A percentile compares a stretch with the other conserved stretches of the same genome.
Evolutionary conservation across 1,140 invertebrate genomes (phyloP).

Genomic region (Chelonus insularis): DNA sequence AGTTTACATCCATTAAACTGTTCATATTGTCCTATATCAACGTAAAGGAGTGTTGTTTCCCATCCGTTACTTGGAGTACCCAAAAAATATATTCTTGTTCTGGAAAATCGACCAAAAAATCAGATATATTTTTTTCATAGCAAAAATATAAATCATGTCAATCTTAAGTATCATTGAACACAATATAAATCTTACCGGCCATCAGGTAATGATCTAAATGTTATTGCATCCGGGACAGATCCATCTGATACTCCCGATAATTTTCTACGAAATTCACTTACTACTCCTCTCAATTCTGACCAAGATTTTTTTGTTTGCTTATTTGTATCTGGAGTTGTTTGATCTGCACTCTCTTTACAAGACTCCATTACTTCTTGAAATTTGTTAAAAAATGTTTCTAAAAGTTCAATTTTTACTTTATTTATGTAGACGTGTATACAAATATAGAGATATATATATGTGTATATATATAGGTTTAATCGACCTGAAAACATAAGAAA

Average conservation of each 20-base stretch:
- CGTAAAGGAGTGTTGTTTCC: slow-evolving; percentile 86
- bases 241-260: slow-evolving; percentile 75
- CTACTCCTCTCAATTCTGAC: slow-evolving; percentile 78
- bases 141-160: background rate
- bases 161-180: background rate
- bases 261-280: slow-evolving; percentile 79
- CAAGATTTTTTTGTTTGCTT: slow-evolving; percentile 62
- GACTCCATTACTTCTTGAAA: slow-evolving; percentile 39
- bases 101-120: slow-evolving; percentile 42
- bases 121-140: too few relatives aligned
- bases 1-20: slow-evolving; percentile 60
- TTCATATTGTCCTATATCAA: slow-evolving; percentile 71
- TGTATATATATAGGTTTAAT: too few relatives aligned
- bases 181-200: slow-evolving; percentile 64
- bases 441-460: too few relatives aligned
- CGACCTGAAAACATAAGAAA: too few relatives aligned
- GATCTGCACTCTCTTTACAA: slow-evolving; percentile 36
- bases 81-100: slow-evolving; percentile 86
- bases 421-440: too few relatives aligned
- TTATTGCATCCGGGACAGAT: slow-evolving; percentile 75
- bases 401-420: too few relatives aligned
- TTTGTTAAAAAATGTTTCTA: slow-evolving; percentile 5
- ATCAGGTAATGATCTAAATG: slow-evolving; percentile 76
- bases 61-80: slow-evolving; percentile 80
- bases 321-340: slow-evolving; percentile 17